Evolutionary conservation across 2,797 vertebrate species (phyloP).

Genomic region (Coracias cyanogaster): DNA sequence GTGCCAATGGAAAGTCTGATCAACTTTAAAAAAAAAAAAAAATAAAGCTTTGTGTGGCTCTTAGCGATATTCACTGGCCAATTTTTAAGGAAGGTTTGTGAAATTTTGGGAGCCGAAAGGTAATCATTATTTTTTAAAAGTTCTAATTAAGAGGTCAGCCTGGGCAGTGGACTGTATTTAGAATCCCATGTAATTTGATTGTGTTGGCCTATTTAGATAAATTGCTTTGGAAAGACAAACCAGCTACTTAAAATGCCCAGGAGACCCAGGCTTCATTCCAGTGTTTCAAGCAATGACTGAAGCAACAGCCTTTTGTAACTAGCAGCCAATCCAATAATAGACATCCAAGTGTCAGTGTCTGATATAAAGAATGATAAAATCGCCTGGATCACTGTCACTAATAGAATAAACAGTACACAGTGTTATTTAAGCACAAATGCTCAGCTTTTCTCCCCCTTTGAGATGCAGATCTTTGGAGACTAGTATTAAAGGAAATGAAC

Average conservation of each 20-base stretch:
- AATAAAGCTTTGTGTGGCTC: conserved; percentile 70
- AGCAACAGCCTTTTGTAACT: conserved; percentile 75
- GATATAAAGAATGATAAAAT: conserved; percentile 64
- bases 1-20: conserved; percentile 79
- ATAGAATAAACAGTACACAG: conserved; percentile 31
- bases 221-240: conserved; percentile 82
- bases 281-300: conserved; percentile 73
- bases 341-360: conserved; percentile 75
- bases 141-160: conserved; percentile 80
- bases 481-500: conserved; percentile 22
- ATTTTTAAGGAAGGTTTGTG: conserved; percentile 76
- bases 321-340: conserved; percentile 63
- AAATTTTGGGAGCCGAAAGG: conserved; percentile 59
- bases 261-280: conserved; percentile 76
- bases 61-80: conserved; percentile 70
- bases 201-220: conserved; percentile 81
- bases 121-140: conserved; percentile 79
- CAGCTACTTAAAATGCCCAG: conserved; percentile 79
- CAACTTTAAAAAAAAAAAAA: conserved; percentile 73
- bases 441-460: not conserved
- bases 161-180: conserved; percentile 77
- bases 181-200: conserved; percentile 81
- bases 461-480: conserved; percentile 21
- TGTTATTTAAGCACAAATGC: conserved; percentile 41
- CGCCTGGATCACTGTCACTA: not conserved